phyloP scores from a whole-genome alignment of 2,113 vertebrate genomes.

The Hyaena hyaena region DNA sequence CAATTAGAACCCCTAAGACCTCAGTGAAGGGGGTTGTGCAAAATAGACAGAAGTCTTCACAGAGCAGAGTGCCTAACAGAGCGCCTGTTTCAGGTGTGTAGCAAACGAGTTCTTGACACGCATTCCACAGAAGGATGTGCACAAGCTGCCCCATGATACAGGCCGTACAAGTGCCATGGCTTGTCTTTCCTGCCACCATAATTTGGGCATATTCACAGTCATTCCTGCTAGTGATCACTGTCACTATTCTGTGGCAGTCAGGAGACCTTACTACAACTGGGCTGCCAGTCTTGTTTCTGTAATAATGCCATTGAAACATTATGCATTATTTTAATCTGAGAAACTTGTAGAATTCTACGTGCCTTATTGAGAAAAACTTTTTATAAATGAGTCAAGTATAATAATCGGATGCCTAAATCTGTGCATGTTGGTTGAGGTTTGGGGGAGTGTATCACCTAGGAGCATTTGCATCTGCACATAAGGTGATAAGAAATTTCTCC shows the following conservation, averaged over 20 bases:
- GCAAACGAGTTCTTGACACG: constrained; percentile 77
- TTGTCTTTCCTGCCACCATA: constrained; percentile 77
- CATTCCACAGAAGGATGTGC: constrained; percentile 5
- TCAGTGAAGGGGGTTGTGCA: constrained; percentile 89
- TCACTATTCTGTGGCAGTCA: neutral
- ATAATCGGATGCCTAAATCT: neutral
- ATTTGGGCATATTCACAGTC: constrained; percentile 73
- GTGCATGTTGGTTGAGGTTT: neutral
- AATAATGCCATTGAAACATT: neutral
- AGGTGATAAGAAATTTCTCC: neutral
- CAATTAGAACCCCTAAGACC: constrained; percentile 89
- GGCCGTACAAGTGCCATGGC: neutral
- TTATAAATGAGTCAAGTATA: neutral
- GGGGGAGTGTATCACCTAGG: neutral
- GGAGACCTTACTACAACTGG: neutral
- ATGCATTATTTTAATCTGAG: constrained; percentile 31
- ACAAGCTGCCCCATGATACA: constrained; percentile 59
- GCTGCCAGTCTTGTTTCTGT: neutral
- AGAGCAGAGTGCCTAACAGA: constrained; percentile 88
- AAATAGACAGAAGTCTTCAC: constrained; percentile 89
- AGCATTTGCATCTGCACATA: neutral
- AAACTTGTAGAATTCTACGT: neutral
- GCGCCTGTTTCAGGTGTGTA: constrained; percentile 89
- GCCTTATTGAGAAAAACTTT: constrained; percentile 50
- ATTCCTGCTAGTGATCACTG: neutral